phyloP scores from a whole-genome alignment of 2,113 vertebrate species.

The Tenebrosternarchus preto region DNA sequence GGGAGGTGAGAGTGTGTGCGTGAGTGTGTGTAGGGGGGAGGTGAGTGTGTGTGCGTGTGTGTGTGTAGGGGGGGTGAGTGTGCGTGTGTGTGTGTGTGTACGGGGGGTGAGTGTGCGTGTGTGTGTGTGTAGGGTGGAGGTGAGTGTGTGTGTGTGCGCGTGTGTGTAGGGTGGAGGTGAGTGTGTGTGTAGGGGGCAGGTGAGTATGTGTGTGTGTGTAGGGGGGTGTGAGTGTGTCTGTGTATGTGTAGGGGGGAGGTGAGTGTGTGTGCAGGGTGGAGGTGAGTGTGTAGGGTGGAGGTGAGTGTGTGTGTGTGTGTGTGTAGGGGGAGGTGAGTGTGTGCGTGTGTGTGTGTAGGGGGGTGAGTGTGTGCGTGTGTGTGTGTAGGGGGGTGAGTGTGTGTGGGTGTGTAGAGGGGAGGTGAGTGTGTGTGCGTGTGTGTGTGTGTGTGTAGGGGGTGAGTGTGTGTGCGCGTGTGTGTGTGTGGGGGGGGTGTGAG shows the following conservation, averaged over 20 bases:
- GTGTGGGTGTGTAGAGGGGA: conserved; percentile 28
- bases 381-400: conserved; percentile 22
- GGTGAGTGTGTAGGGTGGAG: too few species aligned
- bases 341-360: background rate
- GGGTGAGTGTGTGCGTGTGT: conserved; percentile 20
- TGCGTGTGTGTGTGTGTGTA: conserved; percentile 20
- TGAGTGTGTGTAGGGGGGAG: conserved; percentile 19
- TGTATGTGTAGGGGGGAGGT: conserved; percentile 16
- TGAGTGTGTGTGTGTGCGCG: conserved; percentile 14
- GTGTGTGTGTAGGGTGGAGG: conserved; percentile 33
- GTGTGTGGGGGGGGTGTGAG: conserved; percentile 26
- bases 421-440: conserved; percentile 24
- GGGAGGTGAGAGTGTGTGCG: too few species aligned
- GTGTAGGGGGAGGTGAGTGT: background rate
- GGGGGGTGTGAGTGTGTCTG: conserved; percentile 29
- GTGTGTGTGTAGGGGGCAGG: conserved; percentile 13
- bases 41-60: conserved; percentile 37
- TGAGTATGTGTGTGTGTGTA: conserved; percentile 29
- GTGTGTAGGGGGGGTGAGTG: too few species aligned
- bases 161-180: conserved; percentile 29
- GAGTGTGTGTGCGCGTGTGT: conserved; percentile 19
- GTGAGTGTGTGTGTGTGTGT: conserved; percentile 18
- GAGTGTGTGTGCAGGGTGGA: conserved; percentile 24
- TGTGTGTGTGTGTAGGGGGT: conserved; percentile 30
- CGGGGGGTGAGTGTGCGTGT: too few species aligned